phyloP scores from a whole-genome alignment of 2,113 vertebrate species.

The Coregonus clupeaformis region DNA sequence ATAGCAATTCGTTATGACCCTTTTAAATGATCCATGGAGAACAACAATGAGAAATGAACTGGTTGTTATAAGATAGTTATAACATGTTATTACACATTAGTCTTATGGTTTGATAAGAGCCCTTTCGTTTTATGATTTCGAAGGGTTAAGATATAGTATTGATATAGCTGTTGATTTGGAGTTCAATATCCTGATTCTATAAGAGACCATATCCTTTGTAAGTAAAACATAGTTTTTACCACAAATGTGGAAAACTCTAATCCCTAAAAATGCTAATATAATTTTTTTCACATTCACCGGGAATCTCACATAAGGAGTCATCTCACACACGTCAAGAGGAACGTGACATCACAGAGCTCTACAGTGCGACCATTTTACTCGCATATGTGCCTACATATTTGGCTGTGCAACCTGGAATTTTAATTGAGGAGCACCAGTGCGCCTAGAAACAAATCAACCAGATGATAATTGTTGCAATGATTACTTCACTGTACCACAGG shows the following conservation, averaged over 20 bases:
- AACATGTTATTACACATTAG: too few relatives aligned
- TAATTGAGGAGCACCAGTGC: too few relatives aligned
- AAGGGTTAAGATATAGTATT: not conserved
- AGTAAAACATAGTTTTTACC: not conserved
- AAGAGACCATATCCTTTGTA: not conserved
- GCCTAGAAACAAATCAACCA: too few relatives aligned
- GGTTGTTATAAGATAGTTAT: too few relatives aligned
- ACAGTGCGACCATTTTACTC: not conserved
- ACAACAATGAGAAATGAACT: slow-evolving; percentile 7
- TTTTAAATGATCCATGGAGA: not conserved
- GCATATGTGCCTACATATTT: too few relatives aligned
- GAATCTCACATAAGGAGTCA: slow-evolving; percentile 25
- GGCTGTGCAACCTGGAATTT: too few relatives aligned
- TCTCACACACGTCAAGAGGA: slow-evolving; percentile 12
- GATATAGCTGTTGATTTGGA: not conserved
- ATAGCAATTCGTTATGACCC: too few relatives aligned
- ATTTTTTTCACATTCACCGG: slow-evolving; percentile 24
- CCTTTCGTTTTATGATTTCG: too few relatives aligned
- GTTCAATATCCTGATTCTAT: not conserved
- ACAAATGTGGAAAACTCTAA: slow-evolving; percentile 28
- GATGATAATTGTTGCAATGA: too few relatives aligned
- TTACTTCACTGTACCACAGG: too few relatives aligned
- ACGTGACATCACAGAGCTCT: slow-evolving; percentile 24
- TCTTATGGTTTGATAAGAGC: not conserved
- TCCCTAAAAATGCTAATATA: not conserved